Conservation (phyloP, 2,888 invertebrate species). For the Adelognathus sp. region DNA sequence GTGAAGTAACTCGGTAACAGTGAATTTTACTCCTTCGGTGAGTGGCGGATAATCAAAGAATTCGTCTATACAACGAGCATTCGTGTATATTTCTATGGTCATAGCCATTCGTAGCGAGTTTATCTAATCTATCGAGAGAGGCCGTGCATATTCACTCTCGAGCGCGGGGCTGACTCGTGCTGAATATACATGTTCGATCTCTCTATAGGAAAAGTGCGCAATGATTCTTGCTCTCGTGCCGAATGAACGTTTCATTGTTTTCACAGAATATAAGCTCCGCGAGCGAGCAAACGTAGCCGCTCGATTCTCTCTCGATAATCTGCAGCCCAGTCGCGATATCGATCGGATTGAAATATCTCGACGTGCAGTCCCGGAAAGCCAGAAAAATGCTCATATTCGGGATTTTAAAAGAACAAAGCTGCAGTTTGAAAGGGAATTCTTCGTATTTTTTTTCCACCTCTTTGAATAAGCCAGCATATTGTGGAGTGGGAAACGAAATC, state of each 20-base stretch:
- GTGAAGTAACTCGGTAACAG: constrained; percentile 31
- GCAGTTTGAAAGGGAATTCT: not conserved
- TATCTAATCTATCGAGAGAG: constrained; percentile 56
- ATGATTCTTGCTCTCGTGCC: constrained; percentile 44
- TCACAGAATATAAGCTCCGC: constrained; percentile 24
- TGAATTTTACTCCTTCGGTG: constrained; percentile 34
- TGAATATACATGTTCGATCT: constrained; percentile 29
- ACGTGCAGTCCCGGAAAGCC: not conserved
- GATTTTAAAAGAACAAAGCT: not conserved
- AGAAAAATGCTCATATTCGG: not conserved
- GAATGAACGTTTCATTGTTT: constrained; percentile 39
- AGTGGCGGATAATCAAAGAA: constrained; percentile 54
- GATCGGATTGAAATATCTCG: constrained; percentile 8
- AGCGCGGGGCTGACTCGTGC: constrained; percentile 43
- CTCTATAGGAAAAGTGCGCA: constrained; percentile 53
- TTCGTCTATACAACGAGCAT: constrained; percentile 34
- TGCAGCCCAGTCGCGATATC: not conserved
- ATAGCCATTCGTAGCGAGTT: constrained; percentile 17
- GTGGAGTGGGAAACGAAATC: not conserved
- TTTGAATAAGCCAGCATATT: not conserved
- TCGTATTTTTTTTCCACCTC: not conserved
- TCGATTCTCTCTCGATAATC: constrained; percentile 17
- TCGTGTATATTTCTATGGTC: constrained; percentile 13
- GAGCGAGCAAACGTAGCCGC: not conserved
- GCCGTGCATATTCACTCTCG: constrained; percentile 53